Conservation (phyloP, 1,140 invertebrate species). For the Theocolax elegans region DNA sequence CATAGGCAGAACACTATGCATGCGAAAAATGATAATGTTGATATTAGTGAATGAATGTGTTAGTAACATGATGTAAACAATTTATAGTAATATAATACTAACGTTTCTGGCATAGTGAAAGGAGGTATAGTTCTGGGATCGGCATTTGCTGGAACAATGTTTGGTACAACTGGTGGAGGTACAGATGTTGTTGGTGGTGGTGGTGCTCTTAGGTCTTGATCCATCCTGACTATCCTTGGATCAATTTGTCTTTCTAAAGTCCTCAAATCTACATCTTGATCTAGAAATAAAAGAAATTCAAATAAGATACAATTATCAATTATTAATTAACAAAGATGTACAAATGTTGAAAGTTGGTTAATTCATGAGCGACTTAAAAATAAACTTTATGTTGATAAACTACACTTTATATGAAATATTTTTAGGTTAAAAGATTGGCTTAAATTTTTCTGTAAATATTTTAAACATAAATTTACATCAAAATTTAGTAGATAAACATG, state of each 20-base stretch:
- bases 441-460: neutral
- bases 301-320: slow-evolving; percentile 5
- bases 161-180: slow-evolving; percentile 66
- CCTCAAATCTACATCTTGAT: slow-evolving; percentile 73
- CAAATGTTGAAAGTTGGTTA: neutral
- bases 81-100: slow-evolving; percentile 47
- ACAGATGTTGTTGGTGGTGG: slow-evolving; percentile 67
- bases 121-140: slow-evolving; percentile 50
- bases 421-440: neutral
- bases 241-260: slow-evolving; percentile 68
- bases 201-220: slow-evolving; percentile 74
- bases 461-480: neutral
- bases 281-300: slow-evolving; percentile 40
- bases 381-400: slow-evolving; percentile 1
- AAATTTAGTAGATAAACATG: no score
- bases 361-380: neutral
- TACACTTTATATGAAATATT: no score
- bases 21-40: slow-evolving; percentile 49
- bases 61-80: slow-evolving; percentile 6
- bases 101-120: slow-evolving; percentile 62
- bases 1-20: slow-evolving; percentile 60
- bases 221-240: slow-evolving; percentile 68
- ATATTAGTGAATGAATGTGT: slow-evolving; percentile 21
- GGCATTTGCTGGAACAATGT: slow-evolving; percentile 53
- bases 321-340: neutral